Evolutionary conservation across 2,797 vertebrate genomes (phyloP).

Genomic region (Cyclura pinguis): DNA sequence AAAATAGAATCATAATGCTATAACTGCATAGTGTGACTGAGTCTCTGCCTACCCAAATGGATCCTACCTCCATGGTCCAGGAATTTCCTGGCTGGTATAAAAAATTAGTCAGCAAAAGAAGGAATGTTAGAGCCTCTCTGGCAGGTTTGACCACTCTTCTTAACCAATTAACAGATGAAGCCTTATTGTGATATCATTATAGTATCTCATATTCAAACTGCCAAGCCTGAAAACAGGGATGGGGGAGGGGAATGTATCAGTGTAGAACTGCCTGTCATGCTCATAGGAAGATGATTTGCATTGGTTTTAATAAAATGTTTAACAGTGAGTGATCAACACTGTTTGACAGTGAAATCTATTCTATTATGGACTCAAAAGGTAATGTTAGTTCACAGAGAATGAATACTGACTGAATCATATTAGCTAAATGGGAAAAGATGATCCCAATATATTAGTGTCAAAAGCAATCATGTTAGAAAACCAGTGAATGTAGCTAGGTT

Average conservation of each 20-base stretch:
- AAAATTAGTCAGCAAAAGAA: neutral
- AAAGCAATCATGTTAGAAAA: conserved; percentile 52
- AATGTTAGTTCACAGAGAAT: conserved; percentile 53
- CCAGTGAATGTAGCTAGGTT: conserved; percentile 16
- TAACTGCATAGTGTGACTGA: too few species aligned
- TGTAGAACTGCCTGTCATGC: conserved; percentile 52
- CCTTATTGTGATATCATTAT: conserved; percentile 8
- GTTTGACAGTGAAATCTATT: conserved; percentile 55
- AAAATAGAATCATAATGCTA: too few species aligned
- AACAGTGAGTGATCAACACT: conserved; percentile 59
- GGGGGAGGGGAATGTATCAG: conserved; percentile 33
- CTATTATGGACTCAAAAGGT: conserved; percentile 35
- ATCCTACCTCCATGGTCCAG: neutral
- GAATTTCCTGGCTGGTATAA: neutral
- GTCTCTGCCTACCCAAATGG: too few species aligned
- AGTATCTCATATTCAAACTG: conserved; percentile 28
- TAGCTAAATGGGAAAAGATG: conserved; percentile 52
- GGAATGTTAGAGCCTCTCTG: neutral
- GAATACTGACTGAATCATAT: conserved; percentile 50
- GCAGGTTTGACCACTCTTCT: neutral
- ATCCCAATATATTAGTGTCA: conserved; percentile 44
- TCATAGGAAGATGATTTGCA: conserved; percentile 39
- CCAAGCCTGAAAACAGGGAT: conserved; percentile 48
- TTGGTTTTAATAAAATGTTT: conserved; percentile 56
- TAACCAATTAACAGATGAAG: neutral